Conservation (phyloP, 2,797 vertebrate species). For the Anisognathus igniventris region DNA sequence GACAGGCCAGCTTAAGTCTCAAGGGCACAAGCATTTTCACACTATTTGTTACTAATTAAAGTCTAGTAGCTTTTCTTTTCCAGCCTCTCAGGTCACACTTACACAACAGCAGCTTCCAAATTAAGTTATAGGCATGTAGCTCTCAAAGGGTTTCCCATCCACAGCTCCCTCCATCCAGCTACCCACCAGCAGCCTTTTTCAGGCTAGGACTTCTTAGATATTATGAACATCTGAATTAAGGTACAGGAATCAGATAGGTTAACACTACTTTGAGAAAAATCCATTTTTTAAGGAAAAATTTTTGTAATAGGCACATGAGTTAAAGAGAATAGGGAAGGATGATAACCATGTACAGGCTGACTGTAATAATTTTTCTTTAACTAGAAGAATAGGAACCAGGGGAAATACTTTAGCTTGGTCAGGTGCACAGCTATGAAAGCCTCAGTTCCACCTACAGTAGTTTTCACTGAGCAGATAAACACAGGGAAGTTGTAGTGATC, state of each 20-base stretch:
- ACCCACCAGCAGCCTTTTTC: neutral
- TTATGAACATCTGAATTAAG: neutral
- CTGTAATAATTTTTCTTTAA: neutral
- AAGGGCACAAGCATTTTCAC: neutral
- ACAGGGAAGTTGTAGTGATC: neutral
- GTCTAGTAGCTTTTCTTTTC: neutral
- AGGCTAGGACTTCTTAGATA: neutral
- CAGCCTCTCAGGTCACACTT: neutral
- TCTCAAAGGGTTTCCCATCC: neutral
- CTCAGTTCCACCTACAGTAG: neutral
- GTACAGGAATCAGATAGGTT: neutral
- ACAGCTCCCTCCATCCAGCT: neutral
- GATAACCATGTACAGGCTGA: neutral
- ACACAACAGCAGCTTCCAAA: neutral
- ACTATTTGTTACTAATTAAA: constrained; percentile 33
- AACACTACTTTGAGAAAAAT: neutral
- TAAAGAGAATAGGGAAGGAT: neutral
- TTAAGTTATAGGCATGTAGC: neutral
- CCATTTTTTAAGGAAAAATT: neutral
- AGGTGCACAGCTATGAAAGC: neutral
- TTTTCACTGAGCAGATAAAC: neutral
- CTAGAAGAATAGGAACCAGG: neutral
- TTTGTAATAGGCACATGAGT: neutral
- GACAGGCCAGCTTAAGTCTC: neutral
- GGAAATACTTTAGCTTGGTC: neutral